phyloP scores from a whole-genome alignment of 2,797 vertebrate species.

The Esox lucius region DNA sequence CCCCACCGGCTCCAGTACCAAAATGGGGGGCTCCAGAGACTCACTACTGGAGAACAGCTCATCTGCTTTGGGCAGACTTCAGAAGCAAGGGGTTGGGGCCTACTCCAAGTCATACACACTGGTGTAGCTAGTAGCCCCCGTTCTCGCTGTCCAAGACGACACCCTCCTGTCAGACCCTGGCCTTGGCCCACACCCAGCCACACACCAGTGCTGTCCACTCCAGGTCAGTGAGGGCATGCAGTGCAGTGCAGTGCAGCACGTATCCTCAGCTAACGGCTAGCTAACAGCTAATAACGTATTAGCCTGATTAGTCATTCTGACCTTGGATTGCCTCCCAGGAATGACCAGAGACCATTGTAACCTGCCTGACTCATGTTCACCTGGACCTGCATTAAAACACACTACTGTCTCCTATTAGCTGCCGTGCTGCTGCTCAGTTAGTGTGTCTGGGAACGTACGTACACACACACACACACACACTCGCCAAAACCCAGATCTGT shows the following conservation, averaged over 20 bases:
- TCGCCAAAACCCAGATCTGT: constrained; percentile 36
- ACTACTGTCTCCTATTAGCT: constrained; percentile 74
- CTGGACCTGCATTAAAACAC: constrained; percentile 58
- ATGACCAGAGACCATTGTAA: constrained; percentile 61
- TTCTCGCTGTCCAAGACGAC: constrained; percentile 54
- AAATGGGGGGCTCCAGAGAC: constrained; percentile 97
- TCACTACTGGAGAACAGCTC: constrained; percentile 97
- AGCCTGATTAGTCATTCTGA: constrained; percentile 51
- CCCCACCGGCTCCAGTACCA: constrained; percentile 73
- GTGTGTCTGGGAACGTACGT: not conserved
- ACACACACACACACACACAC: not conserved
- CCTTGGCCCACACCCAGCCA: constrained; percentile 28
- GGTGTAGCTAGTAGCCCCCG: constrained; percentile 78
- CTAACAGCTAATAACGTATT: constrained; percentile 57
- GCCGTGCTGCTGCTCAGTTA: constrained; percentile 57
- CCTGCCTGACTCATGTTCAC: constrained; percentile 59
- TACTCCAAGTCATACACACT: constrained; percentile 99
- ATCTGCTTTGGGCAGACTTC: constrained; percentile 88
- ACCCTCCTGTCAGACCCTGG: constrained; percentile 47
- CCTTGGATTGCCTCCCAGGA: constrained; percentile 26
- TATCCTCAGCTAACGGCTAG: constrained; percentile 54
- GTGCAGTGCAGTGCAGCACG: constrained; percentile 15
- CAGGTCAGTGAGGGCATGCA: constrained; percentile 56
- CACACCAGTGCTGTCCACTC: constrained; percentile 45
- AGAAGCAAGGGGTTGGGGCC: constrained; percentile 93